Evolutionary conservation across 2,113 vertebrate species (phyloP).

Genomic region (Vulpes vulpes): DNA sequence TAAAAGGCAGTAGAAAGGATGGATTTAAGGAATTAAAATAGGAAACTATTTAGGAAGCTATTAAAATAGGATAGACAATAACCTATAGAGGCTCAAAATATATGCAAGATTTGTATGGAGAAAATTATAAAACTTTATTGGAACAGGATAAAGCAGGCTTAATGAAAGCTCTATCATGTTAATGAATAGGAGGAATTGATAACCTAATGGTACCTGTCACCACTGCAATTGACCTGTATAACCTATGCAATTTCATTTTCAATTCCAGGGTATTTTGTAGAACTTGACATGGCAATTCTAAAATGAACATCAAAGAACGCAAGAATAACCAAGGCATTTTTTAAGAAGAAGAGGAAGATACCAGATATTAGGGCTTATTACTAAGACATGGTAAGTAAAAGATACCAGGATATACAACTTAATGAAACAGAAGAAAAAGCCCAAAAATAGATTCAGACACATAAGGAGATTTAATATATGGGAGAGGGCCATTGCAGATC

Average conservation of each 20-base stretch:
- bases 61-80: background rate
- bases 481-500: background rate
- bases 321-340: background rate
- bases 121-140: background rate
- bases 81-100: background rate
- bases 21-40: background rate
- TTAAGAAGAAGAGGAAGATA: background rate
- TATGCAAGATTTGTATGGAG: background rate
- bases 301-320: background rate
- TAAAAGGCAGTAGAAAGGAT: background rate
- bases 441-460: background rate
- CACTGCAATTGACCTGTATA: background rate
- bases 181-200: background rate
- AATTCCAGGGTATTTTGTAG: background rate
- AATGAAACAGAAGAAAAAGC: background rate
- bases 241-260: background rate
- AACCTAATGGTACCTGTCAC: background rate
- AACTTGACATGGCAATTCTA: background rate
- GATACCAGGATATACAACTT: background rate
- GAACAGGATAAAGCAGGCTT: background rate
- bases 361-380: background rate
- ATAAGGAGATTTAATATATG: background rate
- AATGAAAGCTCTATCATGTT: background rate
- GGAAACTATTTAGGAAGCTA: background rate
- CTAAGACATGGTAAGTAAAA: background rate